Evolutionary conservation across 2,888 invertebrate species (phyloP), one percentile per base, ranked within the genome.

Genomic region (Plebejus argus): DNA sequence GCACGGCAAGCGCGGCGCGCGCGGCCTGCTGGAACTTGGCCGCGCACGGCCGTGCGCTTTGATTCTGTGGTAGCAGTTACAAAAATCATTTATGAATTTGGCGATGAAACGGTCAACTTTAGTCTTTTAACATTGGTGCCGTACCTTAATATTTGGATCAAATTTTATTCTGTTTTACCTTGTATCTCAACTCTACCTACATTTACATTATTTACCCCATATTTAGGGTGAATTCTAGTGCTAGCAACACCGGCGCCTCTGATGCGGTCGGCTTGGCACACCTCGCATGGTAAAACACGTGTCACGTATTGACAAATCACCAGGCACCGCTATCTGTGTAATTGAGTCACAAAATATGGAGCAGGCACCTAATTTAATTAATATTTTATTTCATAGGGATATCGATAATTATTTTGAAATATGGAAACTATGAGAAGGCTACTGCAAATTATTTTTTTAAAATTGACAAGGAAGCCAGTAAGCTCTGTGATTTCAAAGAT

Each of bases 281-380:
- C 79, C 78, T 80, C 82, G 82, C 80, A 79, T 81, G 81, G 80
- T 75, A 39, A 75, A 81, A 82, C 81, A 82, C 81, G 81, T 82
- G 82, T 80, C n/a, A n/a, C n/a, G 78, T 76, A 77, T 70, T 76
- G 77, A 79, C 78, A 78, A 78, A 79, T 79, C 78, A 79, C 79
- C 77, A 77, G 77, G 56, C 76, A 78, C 78, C 78, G 77, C 78
- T 80, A 80, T 80, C 79, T 79, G 76, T 76, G 56, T 61, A 70
- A 70, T 20, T 12, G 61, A 81, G 76, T 28, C 28, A 45, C 76
- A 12, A 49, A 76, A 76, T 33, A 56, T 49, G 39, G 76, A 77
- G n/a, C n/a, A 10, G 76, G 15, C 70, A 76, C n/a, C n/a, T 35
- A 33, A 35, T 10, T n/a, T 23, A 74, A 10, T 61, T 23, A 61